These are phyloP conservation scores for Pachycephus smyrnensis DNA, from an alignment of 2,888 invertebrate species.

Conservation along the genomic window DNA sequence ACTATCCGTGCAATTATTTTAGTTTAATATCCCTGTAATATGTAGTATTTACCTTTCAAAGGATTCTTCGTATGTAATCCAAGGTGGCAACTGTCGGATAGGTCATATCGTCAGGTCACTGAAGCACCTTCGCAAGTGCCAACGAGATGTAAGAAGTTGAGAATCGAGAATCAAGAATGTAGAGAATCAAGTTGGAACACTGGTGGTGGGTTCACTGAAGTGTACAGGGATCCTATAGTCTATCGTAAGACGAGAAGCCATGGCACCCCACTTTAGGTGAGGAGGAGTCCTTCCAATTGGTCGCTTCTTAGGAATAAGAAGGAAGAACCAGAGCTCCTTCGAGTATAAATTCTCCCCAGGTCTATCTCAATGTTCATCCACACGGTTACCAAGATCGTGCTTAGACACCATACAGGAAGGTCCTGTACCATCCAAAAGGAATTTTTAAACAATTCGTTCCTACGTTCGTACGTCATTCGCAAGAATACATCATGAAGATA, in stretches of 20 bases:
- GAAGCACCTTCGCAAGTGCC: background rate
- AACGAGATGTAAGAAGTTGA: background rate
- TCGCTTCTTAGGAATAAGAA: constrained; percentile 18
- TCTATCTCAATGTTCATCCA: constrained; percentile 22
- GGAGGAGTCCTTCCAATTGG: constrained; percentile 4
- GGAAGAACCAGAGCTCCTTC: constrained; percentile 30
- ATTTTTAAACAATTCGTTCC: background rate
- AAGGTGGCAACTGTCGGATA: background rate
- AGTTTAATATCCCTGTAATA: background rate
- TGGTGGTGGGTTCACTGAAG: background rate
- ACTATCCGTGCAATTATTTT: background rate
- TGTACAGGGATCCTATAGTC: background rate
- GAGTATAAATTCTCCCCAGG: constrained; percentile 43
- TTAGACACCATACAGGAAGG: background rate
- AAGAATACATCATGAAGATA: constrained; percentile 46
- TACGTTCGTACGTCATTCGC: background rate
- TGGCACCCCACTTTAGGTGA: background rate
- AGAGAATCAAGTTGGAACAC: background rate
- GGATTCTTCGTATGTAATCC: background rate
- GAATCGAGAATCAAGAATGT: background rate
- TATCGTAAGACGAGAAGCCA: background rate
- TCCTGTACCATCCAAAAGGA: background rate
- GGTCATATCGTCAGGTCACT: background rate
- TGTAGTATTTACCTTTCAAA: background rate
- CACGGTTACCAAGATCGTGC: background rate